Conservation (phyloP, 1,140 invertebrate genomes). For the Pogonomyrmex barbatus region DNA sequence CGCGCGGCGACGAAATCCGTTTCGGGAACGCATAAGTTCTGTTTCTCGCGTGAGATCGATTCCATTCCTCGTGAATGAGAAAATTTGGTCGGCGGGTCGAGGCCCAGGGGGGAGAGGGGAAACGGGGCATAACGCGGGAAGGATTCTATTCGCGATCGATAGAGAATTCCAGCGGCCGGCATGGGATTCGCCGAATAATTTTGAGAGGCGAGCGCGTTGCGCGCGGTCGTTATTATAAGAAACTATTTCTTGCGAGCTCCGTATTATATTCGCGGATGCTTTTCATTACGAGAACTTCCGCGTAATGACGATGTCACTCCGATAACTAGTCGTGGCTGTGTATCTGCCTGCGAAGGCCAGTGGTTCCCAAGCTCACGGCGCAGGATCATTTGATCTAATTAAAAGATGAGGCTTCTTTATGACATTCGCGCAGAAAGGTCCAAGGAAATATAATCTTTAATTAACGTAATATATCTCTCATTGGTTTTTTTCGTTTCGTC, state of each 20-base stretch:
- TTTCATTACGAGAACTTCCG: conserved; percentile 37
- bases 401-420: conserved; percentile 44
- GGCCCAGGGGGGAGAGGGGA: too few species aligned
- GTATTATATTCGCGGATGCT: conserved; percentile 43
- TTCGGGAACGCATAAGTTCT: conserved; percentile 41
- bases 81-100: conserved; percentile 29
- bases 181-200: conserved; percentile 57
- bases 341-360: conserved; percentile 28
- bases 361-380: conserved; percentile 19
- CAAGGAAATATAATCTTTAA: conserved; percentile 45
- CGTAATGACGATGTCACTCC: conserved; percentile 54
- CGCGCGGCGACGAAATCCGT: conserved; percentile 10
- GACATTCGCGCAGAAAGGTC: background rate
- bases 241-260: conserved; percentile 29
- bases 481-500: background rate
- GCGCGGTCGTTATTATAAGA: conserved; percentile 50
- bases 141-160: conserved; percentile 61
- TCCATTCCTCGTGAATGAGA: conserved; percentile 55
- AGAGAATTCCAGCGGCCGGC: conserved; percentile 48
- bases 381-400: conserved; percentile 51
- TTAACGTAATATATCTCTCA: conserved; percentile 27
- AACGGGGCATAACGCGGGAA: conserved; percentile 1
- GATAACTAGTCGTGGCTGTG: conserved; percentile 33
- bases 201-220: conserved; percentile 1
- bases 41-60: conserved; percentile 56